phyloP scores from a whole-genome alignment of 2,888 invertebrate species.

The Caradrina clavipalpis region DNA sequence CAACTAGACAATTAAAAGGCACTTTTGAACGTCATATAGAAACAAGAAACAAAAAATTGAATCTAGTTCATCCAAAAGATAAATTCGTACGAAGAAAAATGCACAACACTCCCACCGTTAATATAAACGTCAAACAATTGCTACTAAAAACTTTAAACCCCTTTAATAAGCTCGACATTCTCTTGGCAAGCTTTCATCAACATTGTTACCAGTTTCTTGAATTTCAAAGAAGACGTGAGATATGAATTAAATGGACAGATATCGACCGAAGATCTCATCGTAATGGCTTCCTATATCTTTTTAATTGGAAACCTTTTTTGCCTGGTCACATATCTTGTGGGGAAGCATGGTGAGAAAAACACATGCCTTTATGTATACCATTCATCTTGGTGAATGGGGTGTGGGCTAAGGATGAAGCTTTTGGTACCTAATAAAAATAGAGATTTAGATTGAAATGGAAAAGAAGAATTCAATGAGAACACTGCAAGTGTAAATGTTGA shows the following conservation, averaged over 20 bases:
- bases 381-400: conserved; percentile 75
- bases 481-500: not conserved
- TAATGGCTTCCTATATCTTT: conserved; percentile 85
- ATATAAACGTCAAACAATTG: conserved; percentile 38
- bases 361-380: conserved; percentile 82
- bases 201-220: conserved; percentile 66
- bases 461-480: not conserved
- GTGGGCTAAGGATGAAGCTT: conserved; percentile 56
- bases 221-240: conserved; percentile 82
- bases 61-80: too few relatives aligned
- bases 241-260: conserved; percentile 85
- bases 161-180: conserved; percentile 44
- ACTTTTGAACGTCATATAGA: too few relatives aligned
- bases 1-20: too few relatives aligned
- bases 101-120: not conserved
- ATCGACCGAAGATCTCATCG: conserved; percentile 74
- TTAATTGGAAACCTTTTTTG: conserved; percentile 87
- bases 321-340: conserved; percentile 75
- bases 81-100: too few relatives aligned
- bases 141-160: conserved; percentile 18
- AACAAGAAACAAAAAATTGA: too few relatives aligned
- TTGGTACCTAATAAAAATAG: too few relatives aligned
- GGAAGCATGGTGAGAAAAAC: conserved; percentile 85
- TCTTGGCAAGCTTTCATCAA: conserved; percentile 33
- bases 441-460: not conserved